These are phyloP conservation scores for Nowickia ferox DNA, from an alignment of 2,888 invertebrate species.

Conservation along the genomic window DNA sequence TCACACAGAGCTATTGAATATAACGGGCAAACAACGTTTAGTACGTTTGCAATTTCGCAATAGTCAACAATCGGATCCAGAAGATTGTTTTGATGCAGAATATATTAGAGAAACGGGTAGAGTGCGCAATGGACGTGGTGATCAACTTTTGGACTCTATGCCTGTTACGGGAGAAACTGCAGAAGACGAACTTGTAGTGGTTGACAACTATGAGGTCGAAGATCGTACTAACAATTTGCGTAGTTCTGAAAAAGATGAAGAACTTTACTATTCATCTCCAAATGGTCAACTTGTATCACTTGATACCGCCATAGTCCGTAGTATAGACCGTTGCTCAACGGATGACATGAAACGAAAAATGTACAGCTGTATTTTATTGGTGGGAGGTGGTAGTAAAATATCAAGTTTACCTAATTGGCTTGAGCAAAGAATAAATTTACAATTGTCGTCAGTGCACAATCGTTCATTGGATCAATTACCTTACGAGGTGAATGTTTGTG, in stretches of 20 bases:
- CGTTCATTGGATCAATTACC: conserved; percentile 85
- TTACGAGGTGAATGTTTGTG: conserved; percentile 94
- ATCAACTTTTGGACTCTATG: conserved; percentile 83
- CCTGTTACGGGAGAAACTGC: conserved; percentile 84
- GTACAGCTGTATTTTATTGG: conserved; percentile 95
- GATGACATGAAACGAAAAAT: conserved; percentile 96
- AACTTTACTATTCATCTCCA: conserved; percentile 84
- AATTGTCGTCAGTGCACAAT: conserved; percentile 86
- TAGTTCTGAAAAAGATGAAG: conserved; percentile 85
- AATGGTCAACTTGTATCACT: conserved; percentile 92
- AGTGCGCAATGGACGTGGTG: conserved; percentile 76
- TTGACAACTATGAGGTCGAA: conserved; percentile 80
- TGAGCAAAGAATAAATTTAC: conserved; percentile 92
- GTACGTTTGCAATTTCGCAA: conserved; percentile 89
- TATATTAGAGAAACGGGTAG: conserved; percentile 93
- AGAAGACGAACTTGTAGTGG: conserved; percentile 90
- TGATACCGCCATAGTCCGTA: conserved; percentile 95
- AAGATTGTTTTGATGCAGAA: conserved; percentile 96
- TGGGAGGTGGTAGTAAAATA: conserved; percentile 96
- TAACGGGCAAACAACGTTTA: conserved; percentile 89
- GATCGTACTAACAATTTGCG: conserved; percentile 79
- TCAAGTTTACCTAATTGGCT: conserved; percentile 93
- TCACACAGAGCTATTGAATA: conserved; percentile 92
- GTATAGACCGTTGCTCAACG: conserved; percentile 94
- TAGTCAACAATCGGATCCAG: conserved; percentile 90